Evolutionary conservation across 2,888 invertebrate genomes (phyloP).

Genomic region (Hirtodrosophila trivittata): DNA sequence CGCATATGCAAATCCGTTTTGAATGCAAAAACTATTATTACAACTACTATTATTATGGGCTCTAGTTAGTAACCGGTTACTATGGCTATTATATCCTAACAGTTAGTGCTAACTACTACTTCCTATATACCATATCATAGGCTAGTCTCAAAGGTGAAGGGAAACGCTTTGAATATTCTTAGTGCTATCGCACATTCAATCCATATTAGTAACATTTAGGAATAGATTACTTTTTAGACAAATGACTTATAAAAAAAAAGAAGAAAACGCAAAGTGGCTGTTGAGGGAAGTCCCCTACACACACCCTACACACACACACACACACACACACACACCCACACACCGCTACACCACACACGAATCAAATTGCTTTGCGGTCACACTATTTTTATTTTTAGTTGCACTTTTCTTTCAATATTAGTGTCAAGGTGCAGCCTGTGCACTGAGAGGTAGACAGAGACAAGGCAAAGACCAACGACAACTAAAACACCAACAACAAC

Average conservation of each 20-base stretch:
- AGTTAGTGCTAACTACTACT: too few relatives aligned
- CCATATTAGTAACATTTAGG: constrained; percentile 25
- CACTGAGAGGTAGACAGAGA: constrained; percentile 37
- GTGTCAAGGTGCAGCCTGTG: constrained; percentile 75
- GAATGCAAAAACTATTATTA: too few relatives aligned
- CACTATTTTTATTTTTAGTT: constrained; percentile 67
- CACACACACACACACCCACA: constrained; percentile 14
- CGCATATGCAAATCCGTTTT: too few relatives aligned
- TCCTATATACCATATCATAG: background rate
- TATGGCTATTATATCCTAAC: too few relatives aligned
- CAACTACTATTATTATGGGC: too few relatives aligned
- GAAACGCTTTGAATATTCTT: background rate
- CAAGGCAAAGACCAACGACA: constrained; percentile 34
- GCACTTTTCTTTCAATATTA: constrained; percentile 70
- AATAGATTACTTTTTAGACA: constrained; percentile 25
- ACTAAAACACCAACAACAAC: constrained; percentile 27
- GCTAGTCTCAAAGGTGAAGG: too few relatives aligned
- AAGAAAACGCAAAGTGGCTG: constrained; percentile 43
- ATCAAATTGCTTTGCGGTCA: constrained; percentile 61
- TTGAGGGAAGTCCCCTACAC: constrained; percentile 2
- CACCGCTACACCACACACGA: constrained; percentile 9
- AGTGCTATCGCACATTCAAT: constrained; percentile 4
- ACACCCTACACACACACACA: constrained; percentile 7
- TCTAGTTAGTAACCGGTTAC: too few relatives aligned
- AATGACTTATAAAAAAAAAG: constrained; percentile 30